Evolutionary conservation across 2,888 invertebrate genomes (phyloP), one percentile per base, ranked within the genome.

Genomic region (Volucella bombylans): DNA sequence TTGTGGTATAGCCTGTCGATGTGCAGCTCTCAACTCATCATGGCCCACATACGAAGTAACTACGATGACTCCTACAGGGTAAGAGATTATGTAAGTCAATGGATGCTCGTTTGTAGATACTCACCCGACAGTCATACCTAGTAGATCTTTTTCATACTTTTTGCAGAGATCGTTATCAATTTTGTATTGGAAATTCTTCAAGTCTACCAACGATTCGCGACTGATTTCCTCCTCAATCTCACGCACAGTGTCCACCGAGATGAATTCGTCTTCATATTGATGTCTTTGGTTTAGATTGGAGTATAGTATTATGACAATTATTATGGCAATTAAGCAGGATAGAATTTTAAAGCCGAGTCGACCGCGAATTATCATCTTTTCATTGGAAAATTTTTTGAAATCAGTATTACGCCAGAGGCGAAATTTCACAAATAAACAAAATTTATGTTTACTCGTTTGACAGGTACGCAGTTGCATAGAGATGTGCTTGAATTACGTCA

Each of bases 11-110:
- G 95, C 94, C 87, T 93, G 92, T 62, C 97, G 93, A 88, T 96
- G 94, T 0, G 95, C 94, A 89, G 94, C 94, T 82, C 96, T 93
- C 45, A 94, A 90, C 87, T 95, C 94, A 41, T 95, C 93, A 90
- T 96, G 94, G 0, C 95, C 95, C 15, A 95, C 95, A 91, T 96
- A 96, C 0, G 96, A 96, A 12, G 96, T 96, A 31, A 96, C 94
- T 74, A 96, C 92, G 68, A 95, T 92, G 61, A 92, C 87, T 52
- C 90, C 92, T 92, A 55, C 31, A 77, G 74, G 38, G 15, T 54
- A 47, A 18, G 38, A 55, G 57, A 67, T 18, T 39, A 54, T 43
- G 39, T 76, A 47, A 69, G 57, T 57, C 45, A 31, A 47, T 59
- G 65, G 47, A 50, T 76, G 49, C 54, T 39, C 57, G 47, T 6